Percentiles rank a stretch among this genome's conserved stretches.
These are phyloP conservation scores for Rhabdomys pumilio DNA, from an alignment of 2,797 vertebrate genomes.

Conservation along the genomic window DNA sequence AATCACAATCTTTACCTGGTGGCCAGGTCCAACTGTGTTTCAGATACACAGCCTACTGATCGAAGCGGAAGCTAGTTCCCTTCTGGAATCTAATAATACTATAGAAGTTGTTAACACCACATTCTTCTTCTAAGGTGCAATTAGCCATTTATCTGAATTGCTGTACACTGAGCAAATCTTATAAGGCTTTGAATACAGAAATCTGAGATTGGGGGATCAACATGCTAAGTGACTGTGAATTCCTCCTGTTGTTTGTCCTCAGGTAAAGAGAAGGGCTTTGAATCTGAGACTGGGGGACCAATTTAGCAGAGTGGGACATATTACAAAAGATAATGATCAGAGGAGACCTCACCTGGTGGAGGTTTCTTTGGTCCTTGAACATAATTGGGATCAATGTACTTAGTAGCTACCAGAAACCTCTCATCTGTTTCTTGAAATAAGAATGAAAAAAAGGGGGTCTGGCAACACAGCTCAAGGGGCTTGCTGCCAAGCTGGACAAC, in stretches of 20 bases:
- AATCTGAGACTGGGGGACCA: not conserved
- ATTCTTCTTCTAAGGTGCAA: not conserved
- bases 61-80: not conserved
- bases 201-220: too few species aligned
- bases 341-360: not conserved
- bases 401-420: not conserved
- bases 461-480: not conserved
- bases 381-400: not conserved
- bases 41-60: not conserved
- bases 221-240: too few species aligned
- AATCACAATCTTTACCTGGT: not conserved
- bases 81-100: not conserved
- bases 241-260: too few species aligned
- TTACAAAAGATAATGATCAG: not conserved
- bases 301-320: too few species aligned
- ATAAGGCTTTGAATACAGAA: not conserved
- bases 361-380: not conserved
- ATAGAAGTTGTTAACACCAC: not conserved
- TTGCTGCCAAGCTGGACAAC: not conserved
- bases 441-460: not conserved
- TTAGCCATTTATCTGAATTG: not conserved
- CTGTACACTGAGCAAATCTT: not conserved
- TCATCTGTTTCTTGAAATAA: not conserved
- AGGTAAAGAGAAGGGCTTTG: too few species aligned
- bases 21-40: not conserved